Conservation (phyloP, 2,113 vertebrate genomes). For the Vidua macroura region DNA sequence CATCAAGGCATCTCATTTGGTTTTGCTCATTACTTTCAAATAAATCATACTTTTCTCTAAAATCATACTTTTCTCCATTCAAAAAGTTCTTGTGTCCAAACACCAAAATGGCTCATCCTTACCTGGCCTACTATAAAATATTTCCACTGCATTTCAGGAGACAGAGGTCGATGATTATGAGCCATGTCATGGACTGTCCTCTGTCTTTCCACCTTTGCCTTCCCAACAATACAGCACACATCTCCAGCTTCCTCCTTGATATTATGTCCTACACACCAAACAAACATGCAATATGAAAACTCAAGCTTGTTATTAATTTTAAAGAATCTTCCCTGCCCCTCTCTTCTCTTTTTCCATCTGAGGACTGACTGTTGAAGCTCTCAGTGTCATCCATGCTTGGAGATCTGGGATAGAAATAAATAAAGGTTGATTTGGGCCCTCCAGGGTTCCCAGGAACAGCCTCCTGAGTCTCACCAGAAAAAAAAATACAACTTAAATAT, state of each 20-base stretch:
- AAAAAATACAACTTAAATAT: background rate
- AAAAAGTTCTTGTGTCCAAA: background rate
- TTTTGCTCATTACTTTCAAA: background rate
- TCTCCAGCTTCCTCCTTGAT: background rate
- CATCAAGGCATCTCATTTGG: background rate
- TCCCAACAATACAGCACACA: background rate
- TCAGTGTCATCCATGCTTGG: rapidly evolving
- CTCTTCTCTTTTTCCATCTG: background rate
- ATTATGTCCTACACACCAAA: background rate
- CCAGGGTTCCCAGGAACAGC: background rate
- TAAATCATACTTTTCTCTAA: background rate
- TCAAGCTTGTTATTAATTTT: background rate
- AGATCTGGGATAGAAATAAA: background rate
- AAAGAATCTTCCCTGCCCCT: background rate
- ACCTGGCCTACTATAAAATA: background rate
- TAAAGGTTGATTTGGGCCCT: background rate
- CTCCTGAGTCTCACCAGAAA: background rate
- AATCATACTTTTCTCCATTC: background rate
- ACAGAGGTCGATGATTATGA: background rate
- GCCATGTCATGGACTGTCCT: background rate
- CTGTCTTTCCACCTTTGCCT: background rate
- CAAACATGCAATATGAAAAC: background rate
- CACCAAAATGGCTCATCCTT: background rate
- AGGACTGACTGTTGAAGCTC: background rate
- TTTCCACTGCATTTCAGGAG: background rate